Base-by-base conservation (phyloP, 2,113 vertebrate genomes). In the Leptocoma aspasia region DNA sequence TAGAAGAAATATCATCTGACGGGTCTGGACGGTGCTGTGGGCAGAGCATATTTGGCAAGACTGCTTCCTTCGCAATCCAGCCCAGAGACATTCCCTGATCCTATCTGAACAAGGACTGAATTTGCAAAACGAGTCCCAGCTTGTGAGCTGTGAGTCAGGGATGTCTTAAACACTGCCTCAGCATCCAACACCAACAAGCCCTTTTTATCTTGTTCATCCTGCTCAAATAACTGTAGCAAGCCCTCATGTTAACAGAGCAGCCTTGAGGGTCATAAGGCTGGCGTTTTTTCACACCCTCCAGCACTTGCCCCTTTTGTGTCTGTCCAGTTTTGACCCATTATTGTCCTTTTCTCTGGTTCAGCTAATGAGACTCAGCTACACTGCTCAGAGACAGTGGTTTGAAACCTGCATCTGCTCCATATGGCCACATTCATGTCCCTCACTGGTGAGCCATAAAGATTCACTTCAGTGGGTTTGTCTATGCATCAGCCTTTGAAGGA, bases 1-100 rank as follows among this genome's bases (percentile, higher is more conserved):
- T 85, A 97, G 93, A 84, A 93, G 75, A 96, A 96, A 89, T 85
- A 96, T 95, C 95, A 95, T 95, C 96, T 91, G 96, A 96, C 94
- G 73, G 95, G 96, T 94, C 94, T 90, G 96, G 96, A 97, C 96
- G 7, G 86, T 94, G 90, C 94, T 95, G 93, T 95, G 97, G 94
- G 96, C 96, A 96, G 86, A 96, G 65, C 84, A 86, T 93, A 95
- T 94, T 96, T 95, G 96, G 96, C 95, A 97, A 94, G 92, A 49
- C 56, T 53, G 90, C 66, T 96, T 96, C 96, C 95, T 95, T 95
- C 54, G 4, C 89, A 95, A 94, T 95, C 84, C 73, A 92, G 75
- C 93, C 90, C 94, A 86, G 84, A 96, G 92, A 97, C 82, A 65
- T 95, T 96, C 94, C 82, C 83, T 95, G 95, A 97, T 97, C 95